A percentile compares a stretch with the other conserved stretches of the same genome.
These are phyloP conservation scores for Pachydiplax longipennis DNA, from an alignment of 2,888 invertebrate species.

Conservation along the genomic window DNA sequence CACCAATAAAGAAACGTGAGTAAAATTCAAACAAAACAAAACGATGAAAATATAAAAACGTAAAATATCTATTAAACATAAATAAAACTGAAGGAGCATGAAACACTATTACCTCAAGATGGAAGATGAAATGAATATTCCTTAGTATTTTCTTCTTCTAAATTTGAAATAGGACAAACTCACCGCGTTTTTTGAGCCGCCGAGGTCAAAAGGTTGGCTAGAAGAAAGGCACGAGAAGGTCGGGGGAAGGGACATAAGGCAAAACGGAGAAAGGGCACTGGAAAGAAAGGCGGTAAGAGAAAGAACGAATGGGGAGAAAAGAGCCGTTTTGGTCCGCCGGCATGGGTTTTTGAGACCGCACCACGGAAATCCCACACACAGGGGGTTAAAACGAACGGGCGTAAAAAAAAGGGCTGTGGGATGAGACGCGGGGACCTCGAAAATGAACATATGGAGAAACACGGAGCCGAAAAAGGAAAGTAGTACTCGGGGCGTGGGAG, in stretches of 20 bases:
- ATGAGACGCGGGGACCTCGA: conserved; percentile 51
- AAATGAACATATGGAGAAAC: neutral
- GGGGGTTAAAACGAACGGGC: conserved; percentile 46
- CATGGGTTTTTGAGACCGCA: conserved; percentile 54
- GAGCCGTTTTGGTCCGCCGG: conserved; percentile 53
- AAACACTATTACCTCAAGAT: too few species aligned
- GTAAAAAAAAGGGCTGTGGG: conserved; percentile 52
- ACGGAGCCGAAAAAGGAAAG: conserved; percentile 45
- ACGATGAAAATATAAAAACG: too few species aligned
- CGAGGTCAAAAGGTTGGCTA: neutral
- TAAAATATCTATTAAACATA: too few species aligned
- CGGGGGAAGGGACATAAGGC: conserved; percentile 47
- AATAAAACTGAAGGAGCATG: too few species aligned
- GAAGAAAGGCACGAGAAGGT: conserved; percentile 12
- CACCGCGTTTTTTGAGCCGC: neutral
- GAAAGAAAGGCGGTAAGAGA: neutral
- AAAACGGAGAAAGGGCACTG: conserved; percentile 17
- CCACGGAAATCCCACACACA: conserved; percentile 46
- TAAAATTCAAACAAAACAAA: too few species aligned
- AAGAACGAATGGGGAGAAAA: conserved; percentile 47
- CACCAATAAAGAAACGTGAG: too few species aligned
- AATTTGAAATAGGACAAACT: too few species aligned
- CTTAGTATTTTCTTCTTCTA: too few species aligned
- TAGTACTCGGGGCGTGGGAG: conserved; percentile 42
- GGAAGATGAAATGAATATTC: too few species aligned